Evolutionary conservation across 2,888 invertebrate species (phyloP).

Genomic region (Acanthococcus lagerstroemiae): DNA sequence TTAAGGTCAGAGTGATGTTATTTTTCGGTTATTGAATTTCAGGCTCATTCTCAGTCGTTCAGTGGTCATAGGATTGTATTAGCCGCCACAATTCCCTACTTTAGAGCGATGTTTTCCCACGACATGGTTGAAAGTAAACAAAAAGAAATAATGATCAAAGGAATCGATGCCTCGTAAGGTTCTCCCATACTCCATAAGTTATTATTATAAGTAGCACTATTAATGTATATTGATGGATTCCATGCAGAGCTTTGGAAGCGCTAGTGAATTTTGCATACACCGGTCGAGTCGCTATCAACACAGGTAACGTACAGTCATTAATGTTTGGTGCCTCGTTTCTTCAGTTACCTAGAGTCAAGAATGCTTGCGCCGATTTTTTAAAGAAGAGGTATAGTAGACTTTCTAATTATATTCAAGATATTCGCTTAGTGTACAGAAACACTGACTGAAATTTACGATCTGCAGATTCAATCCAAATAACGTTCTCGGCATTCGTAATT

Average conservation of each 20-base stretch:
- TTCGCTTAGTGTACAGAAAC: not conserved
- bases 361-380: constrained; percentile 73
- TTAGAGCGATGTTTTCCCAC: constrained; percentile 80
- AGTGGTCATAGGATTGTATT: constrained; percentile 73
- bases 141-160: constrained; percentile 68
- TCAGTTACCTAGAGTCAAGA: constrained; percentile 65
- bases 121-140: constrained; percentile 78
- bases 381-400: constrained; percentile 40
- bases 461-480: constrained; percentile 68
- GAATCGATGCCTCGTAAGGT: constrained; percentile 63
- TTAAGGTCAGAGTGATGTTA: not conserved
- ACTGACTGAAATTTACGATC: constrained; percentile 34
- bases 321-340: constrained; percentile 77
- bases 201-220: not conserved
- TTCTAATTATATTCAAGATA: not conserved
- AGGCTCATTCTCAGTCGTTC: constrained; percentile 68
- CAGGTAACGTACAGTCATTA: constrained; percentile 69
- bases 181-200: not conserved
- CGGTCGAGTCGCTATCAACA: constrained; percentile 63
- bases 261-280: constrained; percentile 79
- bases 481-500: constrained; percentile 66
- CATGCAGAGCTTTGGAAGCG: constrained; percentile 64
- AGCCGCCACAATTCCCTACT: constrained; percentile 78
- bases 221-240: constrained; percentile 36
- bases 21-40: constrained; percentile 4